Evolutionary conservation across 2,888 invertebrate species (phyloP).

Genomic region (Syritta pipiens): DNA sequence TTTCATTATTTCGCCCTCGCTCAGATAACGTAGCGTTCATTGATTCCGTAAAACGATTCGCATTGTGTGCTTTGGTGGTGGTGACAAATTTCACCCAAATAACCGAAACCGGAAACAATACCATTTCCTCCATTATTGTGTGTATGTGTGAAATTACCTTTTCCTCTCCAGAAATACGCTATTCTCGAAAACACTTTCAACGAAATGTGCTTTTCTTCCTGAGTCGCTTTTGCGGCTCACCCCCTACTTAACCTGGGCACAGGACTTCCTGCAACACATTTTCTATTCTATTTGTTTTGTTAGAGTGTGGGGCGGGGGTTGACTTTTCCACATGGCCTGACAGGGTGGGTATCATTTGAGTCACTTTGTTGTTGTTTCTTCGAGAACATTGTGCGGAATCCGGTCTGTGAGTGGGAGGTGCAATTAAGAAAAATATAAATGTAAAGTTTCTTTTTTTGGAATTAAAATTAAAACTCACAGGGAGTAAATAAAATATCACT

Average conservation of each 20-base stretch:
- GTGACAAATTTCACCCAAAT: slow-evolving; percentile 10
- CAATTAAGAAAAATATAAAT: no score
- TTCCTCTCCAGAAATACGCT: neutral
- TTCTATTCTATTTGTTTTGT: neutral
- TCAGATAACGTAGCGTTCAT: neutral
- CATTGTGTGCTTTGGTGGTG: neutral
- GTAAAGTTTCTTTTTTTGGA: no score
- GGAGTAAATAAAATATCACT: no score
- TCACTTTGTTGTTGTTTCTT: no score
- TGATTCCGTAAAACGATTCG: neutral
- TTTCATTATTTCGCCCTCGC: neutral
- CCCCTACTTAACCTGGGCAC: neutral
- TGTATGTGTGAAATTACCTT: neutral
- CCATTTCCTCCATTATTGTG: neutral
- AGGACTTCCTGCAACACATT: no score
- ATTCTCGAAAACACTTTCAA: neutral
- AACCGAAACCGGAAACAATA: neutral
- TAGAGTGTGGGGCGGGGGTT: no score
- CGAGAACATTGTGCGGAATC: no score
- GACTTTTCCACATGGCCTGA: neutral
- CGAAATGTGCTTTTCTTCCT: neutral
- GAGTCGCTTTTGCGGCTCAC: neutral
- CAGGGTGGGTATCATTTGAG: neutral
- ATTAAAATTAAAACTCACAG: no score
- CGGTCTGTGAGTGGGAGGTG: no score